Percentiles rank a stretch among this genome's conserved stretches.
phyloP scores from a whole-genome alignment of 2,797 vertebrate genomes.

The Telmatherina bonti region DNA sequence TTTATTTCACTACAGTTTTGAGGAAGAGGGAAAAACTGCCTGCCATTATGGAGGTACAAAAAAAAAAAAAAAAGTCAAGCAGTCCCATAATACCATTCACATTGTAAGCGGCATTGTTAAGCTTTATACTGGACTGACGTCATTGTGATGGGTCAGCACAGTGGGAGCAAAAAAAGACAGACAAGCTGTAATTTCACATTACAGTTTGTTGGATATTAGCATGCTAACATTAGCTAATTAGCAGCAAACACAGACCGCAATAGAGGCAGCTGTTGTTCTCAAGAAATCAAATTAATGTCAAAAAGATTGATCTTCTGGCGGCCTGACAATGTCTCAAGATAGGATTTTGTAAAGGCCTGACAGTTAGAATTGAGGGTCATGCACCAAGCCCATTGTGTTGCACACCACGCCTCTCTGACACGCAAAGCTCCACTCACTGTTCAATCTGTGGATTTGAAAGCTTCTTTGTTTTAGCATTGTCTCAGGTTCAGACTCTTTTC shows the following conservation, averaged over 20 bases:
- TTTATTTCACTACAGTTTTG: no score
- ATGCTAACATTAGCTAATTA: background rate
- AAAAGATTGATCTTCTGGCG: background rate
- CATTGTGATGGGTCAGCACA: background rate
- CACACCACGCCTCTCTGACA: background rate
- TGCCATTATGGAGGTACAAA: no score
- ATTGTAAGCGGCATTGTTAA: background rate
- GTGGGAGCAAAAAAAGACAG: background rate
- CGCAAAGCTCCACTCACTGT: conserved; percentile 16
- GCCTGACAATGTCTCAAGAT: background rate
- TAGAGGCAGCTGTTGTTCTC: background rate
- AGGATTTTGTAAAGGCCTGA: background rate
- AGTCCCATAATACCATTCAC: background rate
- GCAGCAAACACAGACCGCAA: background rate
- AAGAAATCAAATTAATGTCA: conserved; percentile 1
- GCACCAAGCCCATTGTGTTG: conserved; percentile 11
- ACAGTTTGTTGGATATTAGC: background rate
- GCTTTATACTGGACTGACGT: background rate
- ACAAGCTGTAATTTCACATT: background rate
- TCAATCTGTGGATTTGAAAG: conserved; percentile 30
- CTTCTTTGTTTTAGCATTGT: conserved; percentile 22
- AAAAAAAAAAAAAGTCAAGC: no score
- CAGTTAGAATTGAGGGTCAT: conserved; percentile 2
- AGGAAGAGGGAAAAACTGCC: no score
- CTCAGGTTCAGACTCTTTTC: conserved; percentile 18